Evolutionary conservation across 2,113 vertebrate genomes (phyloP).

Genomic region (Coracopsis vasa): DNA sequence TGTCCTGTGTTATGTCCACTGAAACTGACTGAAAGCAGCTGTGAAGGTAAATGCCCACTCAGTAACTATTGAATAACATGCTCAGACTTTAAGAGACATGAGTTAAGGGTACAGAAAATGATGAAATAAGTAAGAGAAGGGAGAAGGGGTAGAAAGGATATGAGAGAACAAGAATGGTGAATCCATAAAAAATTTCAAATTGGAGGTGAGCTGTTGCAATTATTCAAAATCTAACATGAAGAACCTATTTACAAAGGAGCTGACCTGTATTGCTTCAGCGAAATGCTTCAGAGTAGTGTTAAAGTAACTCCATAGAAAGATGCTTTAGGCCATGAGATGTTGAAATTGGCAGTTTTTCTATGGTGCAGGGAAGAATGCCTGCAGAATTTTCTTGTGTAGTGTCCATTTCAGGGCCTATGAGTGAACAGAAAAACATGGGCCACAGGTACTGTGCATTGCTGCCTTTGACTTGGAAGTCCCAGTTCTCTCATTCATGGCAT

Average conservation of each 20-base stretch:
- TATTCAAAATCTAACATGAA: background rate
- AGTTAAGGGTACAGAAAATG: background rate
- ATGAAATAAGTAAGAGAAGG: background rate
- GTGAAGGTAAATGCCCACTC: background rate
- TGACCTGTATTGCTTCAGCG: background rate
- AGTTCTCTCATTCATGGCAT: background rate
- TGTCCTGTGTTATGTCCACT: background rate
- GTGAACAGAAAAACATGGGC: background rate
- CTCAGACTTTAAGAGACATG: background rate
- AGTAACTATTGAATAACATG: background rate
- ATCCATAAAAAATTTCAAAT: background rate
- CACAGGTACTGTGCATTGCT: accelerated
- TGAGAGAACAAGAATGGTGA: background rate
- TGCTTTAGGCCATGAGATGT: background rate
- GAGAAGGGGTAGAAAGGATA: background rate
- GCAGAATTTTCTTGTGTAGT: background rate
- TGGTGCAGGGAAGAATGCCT: background rate
- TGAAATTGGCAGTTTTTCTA: background rate
- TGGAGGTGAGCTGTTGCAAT: background rate
- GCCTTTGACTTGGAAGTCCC: background rate
- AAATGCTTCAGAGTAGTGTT: background rate
- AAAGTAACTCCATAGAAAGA: background rate
- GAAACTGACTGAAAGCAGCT: background rate
- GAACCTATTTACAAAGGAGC: background rate
- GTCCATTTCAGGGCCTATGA: background rate